Evolutionary conservation across 2,888 invertebrate genomes (phyloP), one percentile per base, ranked within the genome.

Genomic region (Mythimna pallens): DNA sequence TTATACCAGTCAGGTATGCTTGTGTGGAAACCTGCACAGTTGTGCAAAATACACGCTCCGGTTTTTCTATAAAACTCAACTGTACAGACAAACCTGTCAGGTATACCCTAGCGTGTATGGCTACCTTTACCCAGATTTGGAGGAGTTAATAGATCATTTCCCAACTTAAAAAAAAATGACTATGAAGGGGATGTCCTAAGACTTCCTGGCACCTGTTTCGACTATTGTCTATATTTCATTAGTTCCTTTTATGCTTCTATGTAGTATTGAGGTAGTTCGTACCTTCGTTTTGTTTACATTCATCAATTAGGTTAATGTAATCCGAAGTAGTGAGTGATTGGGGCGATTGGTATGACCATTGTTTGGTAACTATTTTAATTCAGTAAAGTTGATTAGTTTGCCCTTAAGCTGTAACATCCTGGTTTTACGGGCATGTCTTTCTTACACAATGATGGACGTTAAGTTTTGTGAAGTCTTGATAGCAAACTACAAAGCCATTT

Each of bases 251-350:
- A 2, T 64, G 54, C 47, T 70, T 34, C 22, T 7, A 22, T 64
- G n/a, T 50, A 57, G 20, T 30, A 8, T 52, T 40, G 47, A 72
- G 8, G 34, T 57, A 64, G 3, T 54, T 70, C 25, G 30, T 55
- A 62, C 65, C 34, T 65, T 62, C 22, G 57, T 22, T 72, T 62
- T 22, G 62, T 63, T 65, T 36, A 62, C 65, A 78, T 52, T 63
- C 65, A 70, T 66, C 67, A 76, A 82, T 83, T 83, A 80, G 71
- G 70, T 57, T 82, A 80, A 82, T 80, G 80, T 71, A 59, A 65
- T 67, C 62, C 72, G 36, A 9, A 40, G 61, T 73, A 75, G 62
- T 62, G 75, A 65, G 72, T 66, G 72, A 78, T 83, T 74, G 70
- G 54, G 47, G 25, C 30, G 57, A 54, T 68, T 40, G 63, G 74